Conservation (phyloP, 2,888 invertebrate species). For the Catocala nupta region DNA sequence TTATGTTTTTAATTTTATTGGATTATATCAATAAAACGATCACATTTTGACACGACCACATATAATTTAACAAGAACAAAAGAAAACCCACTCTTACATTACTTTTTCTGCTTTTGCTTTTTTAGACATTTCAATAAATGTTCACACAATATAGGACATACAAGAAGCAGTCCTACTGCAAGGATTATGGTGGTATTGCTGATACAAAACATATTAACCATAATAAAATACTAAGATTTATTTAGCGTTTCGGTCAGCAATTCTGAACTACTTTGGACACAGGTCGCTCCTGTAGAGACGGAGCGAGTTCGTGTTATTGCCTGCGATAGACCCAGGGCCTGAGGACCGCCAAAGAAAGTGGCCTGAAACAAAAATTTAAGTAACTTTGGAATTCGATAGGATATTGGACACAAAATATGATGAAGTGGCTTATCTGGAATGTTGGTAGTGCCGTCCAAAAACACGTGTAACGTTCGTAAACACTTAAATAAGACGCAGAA, state of each 20-base stretch:
- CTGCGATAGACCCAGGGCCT: too few relatives aligned
- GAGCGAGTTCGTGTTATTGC: too few relatives aligned
- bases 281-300: neutral
- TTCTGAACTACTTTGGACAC: too few relatives aligned
- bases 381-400: constrained; percentile 62
- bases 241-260: too few relatives aligned
- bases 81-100: neutral
- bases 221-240: too few relatives aligned
- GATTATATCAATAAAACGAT: too few relatives aligned
- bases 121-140: constrained; percentile 8
- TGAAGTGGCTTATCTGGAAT: constrained; percentile 52
- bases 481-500: constrained; percentile 12
- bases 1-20: constrained; percentile 7
- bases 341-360: constrained; percentile 1
- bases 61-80: too few relatives aligned
- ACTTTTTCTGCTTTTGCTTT: neutral
- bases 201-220: constrained; percentile 6
- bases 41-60: too few relatives aligned
- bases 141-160: constrained; percentile 16
- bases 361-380: constrained; percentile 68
- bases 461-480: constrained; percentile 14
- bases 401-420: constrained; percentile 34
- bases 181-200: neutral
- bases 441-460: constrained; percentile 23
- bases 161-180: neutral